Evolutionary conservation across 2,888 invertebrate species (phyloP), one percentile per base, ranked within the genome.

Genomic region (Pheosia gnoma): DNA sequence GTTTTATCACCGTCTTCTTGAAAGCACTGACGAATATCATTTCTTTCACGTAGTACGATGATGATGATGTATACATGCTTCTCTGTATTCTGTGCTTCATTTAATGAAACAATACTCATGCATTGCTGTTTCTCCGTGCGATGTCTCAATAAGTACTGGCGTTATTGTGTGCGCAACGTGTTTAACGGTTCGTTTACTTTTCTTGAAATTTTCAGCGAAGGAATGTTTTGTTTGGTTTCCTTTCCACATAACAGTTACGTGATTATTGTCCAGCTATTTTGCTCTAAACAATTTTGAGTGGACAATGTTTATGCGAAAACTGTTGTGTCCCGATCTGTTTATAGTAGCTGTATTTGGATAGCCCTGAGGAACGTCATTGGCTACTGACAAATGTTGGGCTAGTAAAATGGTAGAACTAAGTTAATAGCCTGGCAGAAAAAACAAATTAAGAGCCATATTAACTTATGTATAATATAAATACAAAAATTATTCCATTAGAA

Each of bases 1-100:
- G 68, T 72, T 78, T 85, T 0, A 78, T 60, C 0, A 81, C 49
- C 0, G 68, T 60, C 61, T 72, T 85, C 67, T 74, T 84, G 10
- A 66, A 80, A 0, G 77, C 77, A 39, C 74, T 82, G 5, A 83
- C 78, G 37, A 80, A 81, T n/a, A 84, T 62, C 78, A 87, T 82
- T 61, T 87, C 86, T 70, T 82, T 85, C 3, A 87, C 74, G 47
- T 86, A 78, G 62, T 87, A 87, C 0, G 78, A 54, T 39, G 55
- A 55, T 38, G 53, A 53, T 25, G 55, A 13, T 8, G 13, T 67
- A 25, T 71, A 73, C 67, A 71, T 68, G 11, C 37, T 63, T 59
- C 59, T 64, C 2, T 67, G 43, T 59, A 54, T n/a, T 58, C 63
- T 66, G 9, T 59, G 56, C 59, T 67, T 72, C 71, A 71, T 55